A percentile compares a stretch with the other conserved stretches of the same genome.
These are phyloP conservation scores for Linepithema humile DNA, from an alignment of 1,140 invertebrate species.

Conservation along the genomic window DNA sequence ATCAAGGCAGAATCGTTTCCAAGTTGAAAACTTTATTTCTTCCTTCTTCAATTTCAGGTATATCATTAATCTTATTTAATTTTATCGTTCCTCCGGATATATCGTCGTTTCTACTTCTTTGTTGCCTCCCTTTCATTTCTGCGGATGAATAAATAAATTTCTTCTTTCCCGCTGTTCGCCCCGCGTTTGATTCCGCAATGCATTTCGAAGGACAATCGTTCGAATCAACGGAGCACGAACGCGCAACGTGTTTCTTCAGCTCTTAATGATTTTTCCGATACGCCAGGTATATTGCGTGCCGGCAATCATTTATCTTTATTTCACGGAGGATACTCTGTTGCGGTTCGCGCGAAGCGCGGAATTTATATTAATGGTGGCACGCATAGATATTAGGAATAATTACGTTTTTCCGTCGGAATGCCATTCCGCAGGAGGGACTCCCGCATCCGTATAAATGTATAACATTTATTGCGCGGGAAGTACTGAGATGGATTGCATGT, in stretches of 20 bases:
- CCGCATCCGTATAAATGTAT: neutral
- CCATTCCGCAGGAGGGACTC: neutral
- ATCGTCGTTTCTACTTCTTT: neutral
- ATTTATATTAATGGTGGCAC: slow-evolving; percentile 75
- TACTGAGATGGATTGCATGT: neutral
- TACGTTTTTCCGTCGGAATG: slow-evolving; percentile 71
- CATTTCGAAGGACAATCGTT: slow-evolving; percentile 23
- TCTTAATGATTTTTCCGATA: slow-evolving; percentile 53
- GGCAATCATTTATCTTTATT: slow-evolving; percentile 64
- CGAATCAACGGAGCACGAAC: slow-evolving; percentile 8
- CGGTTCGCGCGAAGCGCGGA: slow-evolving; percentile 67
- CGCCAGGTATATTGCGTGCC: slow-evolving; percentile 32
- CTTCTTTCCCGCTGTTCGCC: neutral
- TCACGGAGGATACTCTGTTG: slow-evolving; percentile 57
- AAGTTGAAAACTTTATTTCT: too few relatives aligned
- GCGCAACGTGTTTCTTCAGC: slow-evolving; percentile 18
- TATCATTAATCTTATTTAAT: too few relatives aligned
- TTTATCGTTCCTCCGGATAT: too few relatives aligned
- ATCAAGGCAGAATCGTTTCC: neutral
- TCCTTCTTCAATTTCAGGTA: too few relatives aligned
- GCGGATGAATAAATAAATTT: too few relatives aligned
- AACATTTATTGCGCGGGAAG: slow-evolving; percentile 15
- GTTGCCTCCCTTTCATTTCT: too few relatives aligned
- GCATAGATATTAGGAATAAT: slow-evolving; percentile 74
- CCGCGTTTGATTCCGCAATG: neutral